Evolutionary conservation across 1,140 invertebrate genomes (phyloP), one percentile per base, ranked within the genome.

Genomic region (Rhizoglyphus robini): DNA sequence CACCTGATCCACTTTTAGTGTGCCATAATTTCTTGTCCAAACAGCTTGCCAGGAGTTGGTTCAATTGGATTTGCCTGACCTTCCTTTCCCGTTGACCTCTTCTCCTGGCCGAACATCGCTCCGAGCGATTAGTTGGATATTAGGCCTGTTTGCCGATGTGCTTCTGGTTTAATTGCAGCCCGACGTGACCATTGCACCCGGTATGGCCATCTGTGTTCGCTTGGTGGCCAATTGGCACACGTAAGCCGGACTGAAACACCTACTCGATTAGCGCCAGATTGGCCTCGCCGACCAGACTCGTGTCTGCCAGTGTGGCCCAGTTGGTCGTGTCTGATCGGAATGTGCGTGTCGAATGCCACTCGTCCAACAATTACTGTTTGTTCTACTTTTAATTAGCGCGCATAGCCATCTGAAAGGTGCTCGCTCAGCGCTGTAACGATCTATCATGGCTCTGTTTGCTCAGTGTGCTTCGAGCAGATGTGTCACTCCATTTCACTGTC

Each of bases 91-190:
- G 31, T 54, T 54, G 51, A 54, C 51, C 51, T 54, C 51, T 20
- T 8, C 8, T 20, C 8, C 8, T 54, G 51, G 8, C 15, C 51
- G 31, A 8, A 54, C 41, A 23, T 54, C 8, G 51, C 51, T 54
- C 23, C 59, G 36, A 61, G 25, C 59, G 59, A 61, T 61, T 61
- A 41, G 59, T 49, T 61, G 8, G 59, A 29, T 61, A 61, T 46
- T 61, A 61, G 59, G 5, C 5, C 25, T 46, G 32, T 41, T 5
- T 61, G 32, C 23, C 54, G 11, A 13, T 41, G 30, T 61, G 36
- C 59, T 8, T 8, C 59, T 29, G 23, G 23, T 54, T 20, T 54
- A 54, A 54, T 54, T 54, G 51, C 51, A 54, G 8, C 31, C 8
- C 51, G 51, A 54, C 20, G 51, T 54, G 51, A 54, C 51, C 51